Evolutionary conservation across 2,797 vertebrate species (phyloP), one percentile per base, ranked within the genome.

Genomic region (Nyctibius grandis): DNA sequence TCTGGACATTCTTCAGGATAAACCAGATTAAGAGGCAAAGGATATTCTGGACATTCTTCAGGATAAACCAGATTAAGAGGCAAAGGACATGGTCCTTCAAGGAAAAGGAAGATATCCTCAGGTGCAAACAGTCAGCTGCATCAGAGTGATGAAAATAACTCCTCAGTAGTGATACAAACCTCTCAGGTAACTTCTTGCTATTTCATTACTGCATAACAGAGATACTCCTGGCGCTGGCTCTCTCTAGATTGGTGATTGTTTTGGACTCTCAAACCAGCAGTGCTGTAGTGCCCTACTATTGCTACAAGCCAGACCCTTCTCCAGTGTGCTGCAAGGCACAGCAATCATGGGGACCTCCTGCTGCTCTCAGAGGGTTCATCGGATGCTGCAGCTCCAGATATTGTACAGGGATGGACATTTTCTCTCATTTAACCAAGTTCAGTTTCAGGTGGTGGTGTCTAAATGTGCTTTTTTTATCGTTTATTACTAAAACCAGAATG

Each of bases 211-310:
- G 26, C 48, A 22, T 19, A 44, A 50, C 33, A 38, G 38, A 48
- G 42, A 44, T 25, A 28, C 2, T 56, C 22, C 54, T 57, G 47
- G n/a, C 44, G 42, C 65, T 78, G 16, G 12, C 11, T 68, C 18
- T 50, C 29, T 72, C 70, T 48, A 33, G 34, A 40, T 3, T 50
- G 10, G 48, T 25, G 22, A 44, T 80, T 0, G 0, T 40, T 84
- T 64, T 67, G 25, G 63, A n/a, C 51, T 56, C 57, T 53, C 44
- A 69, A n/a, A 69, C 8, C 38, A 75, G 34, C 45, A 79, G 42
- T 0, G 0, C 8, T 50, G 50, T 22, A 21, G n/a, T 50, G 33
- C n/a, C 34, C 57, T 42, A 9, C 14, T 28, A n/a, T 18, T 1
- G 0, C 65, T 40, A 18, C 25, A 80, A 53, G 68, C 31, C 31